phyloP scores from a whole-genome alignment of 1,140 invertebrate species.

The Hyposmocoma kahamanoa region DNA sequence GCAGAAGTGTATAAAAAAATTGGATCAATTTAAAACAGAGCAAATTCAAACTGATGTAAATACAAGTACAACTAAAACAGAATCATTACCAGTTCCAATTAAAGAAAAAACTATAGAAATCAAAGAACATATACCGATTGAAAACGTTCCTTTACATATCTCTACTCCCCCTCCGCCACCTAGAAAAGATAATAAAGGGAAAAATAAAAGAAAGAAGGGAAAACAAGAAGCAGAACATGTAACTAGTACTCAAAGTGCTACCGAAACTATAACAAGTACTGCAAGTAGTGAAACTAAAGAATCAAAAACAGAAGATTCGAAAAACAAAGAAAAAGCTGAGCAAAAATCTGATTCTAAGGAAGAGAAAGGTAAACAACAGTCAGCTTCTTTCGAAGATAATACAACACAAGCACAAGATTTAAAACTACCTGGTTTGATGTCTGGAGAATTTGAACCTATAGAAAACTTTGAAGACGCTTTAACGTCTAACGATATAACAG shows the following conservation, averaged over 20 bases:
- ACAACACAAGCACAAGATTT: neutral
- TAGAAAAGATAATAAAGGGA: conserved; percentile 52
- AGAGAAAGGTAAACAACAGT: conserved; percentile 46
- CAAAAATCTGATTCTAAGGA: conserved; percentile 23
- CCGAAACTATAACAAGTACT: conserved; percentile 5
- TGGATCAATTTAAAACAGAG: too few relatives aligned
- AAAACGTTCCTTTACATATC: too few relatives aligned
- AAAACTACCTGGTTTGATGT: neutral
- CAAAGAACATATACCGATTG: too few relatives aligned
- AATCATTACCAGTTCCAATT: too few relatives aligned
- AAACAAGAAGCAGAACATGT: conserved; percentile 32
- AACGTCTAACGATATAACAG: conserved; percentile 54
- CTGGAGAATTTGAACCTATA: conserved; percentile 48
- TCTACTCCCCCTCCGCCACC: neutral
- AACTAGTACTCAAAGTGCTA: conserved; percentile 8
- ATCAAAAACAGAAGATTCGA: conserved; percentile 10
- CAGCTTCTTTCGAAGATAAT: conserved; percentile 7
- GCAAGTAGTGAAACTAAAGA: conserved; percentile 5
- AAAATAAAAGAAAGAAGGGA: conserved; percentile 50
- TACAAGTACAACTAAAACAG: too few relatives aligned
- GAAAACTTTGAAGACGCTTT: conserved; percentile 65
- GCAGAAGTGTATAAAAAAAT: too few relatives aligned
- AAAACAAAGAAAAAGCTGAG: conserved; percentile 34
- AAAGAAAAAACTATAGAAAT: too few relatives aligned
- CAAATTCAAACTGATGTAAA: too few relatives aligned